Evolutionary conservation across 53 echinoderm and acorn worm genomes (phyloP), one percentile per base, ranked within the genome.

Genomic region (Henricia sp.): DNA sequence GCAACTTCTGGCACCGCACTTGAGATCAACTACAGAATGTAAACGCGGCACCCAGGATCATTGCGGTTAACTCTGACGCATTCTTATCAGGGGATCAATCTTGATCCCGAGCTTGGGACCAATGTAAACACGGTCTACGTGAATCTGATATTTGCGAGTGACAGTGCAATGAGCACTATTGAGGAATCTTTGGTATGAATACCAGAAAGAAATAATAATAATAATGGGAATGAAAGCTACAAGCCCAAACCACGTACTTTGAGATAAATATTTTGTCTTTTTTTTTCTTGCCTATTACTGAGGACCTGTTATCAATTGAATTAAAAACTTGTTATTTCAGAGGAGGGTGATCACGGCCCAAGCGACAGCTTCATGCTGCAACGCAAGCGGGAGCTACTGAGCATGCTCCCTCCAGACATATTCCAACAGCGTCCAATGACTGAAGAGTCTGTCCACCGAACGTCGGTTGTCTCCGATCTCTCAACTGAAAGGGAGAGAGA

Each of bases 391-490:
- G 94, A 99, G 33, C 86, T 99, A 20, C 84, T 95, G 55, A 88
- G 86, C 50, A 88, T 91, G 99, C 90, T 99, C 36, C 94, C 94
- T 10, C 86, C 90, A 13, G 94, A 92, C 75, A 84, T 92, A 25
- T 86, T 95, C 83, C 86, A 90, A 25, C 71, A 68, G 2, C 71
- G 95, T 27, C 94, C 92, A 23, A 66, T 51, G 42, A 95, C 94
- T 5, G 85, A 74, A 38, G 95, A 91, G 53, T 97, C 97, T 36
- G 72, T 99, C 44, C 94, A 99, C 46, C 88, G 87, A 8, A 95
- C 92, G 12, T 94, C 94, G n/a, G 66, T 95, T 5, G 99, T 86
- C 16, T 99, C 99, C n/a, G 80, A 92, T 37, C 53, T 91, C 63
- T 91, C 89, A 24, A 76, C 85, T 35, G 84, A 94, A 34, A 82